Evolutionary conservation across 2,113 vertebrate genomes (phyloP).

Genomic region (Scytalopus superciliaris): DNA sequence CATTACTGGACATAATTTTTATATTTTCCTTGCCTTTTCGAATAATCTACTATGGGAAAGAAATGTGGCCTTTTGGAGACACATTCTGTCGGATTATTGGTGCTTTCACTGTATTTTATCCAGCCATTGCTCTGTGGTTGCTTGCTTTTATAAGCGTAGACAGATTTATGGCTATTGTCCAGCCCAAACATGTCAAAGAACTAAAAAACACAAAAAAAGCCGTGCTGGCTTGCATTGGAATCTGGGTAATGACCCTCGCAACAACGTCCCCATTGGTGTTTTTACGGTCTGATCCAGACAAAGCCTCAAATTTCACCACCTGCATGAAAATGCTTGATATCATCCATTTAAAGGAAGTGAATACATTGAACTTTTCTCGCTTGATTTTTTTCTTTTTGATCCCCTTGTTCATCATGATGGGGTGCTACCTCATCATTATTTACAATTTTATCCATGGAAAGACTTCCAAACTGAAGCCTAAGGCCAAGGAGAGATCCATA

Average conservation of each 20-base stretch:
- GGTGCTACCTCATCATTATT: conserved; percentile 88
- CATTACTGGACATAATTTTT: conserved; percentile 87
- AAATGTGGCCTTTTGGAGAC: conserved; percentile 89
- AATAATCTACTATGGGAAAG: conserved; percentile 83
- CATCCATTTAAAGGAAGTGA: conserved; percentile 81
- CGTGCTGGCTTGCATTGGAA: conserved; percentile 77
- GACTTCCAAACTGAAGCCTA: conserved; percentile 93
- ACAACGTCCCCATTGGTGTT: conserved; percentile 82
- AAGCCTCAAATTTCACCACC: conserved; percentile 79
- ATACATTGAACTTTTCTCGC: conserved; percentile 82
- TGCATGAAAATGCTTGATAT: conserved; percentile 91
- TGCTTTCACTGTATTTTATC: conserved; percentile 89
- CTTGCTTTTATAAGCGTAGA: conserved; percentile 92
- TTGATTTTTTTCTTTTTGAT: conserved; percentile 90
- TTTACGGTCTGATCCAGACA: conserved; percentile 81
- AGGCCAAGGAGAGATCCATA: conserved; percentile 94
- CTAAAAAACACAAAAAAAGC: conserved; percentile 90
- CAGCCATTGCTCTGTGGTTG: conserved; percentile 93
- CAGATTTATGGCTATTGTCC: conserved; percentile 94
- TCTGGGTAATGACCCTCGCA: conserved; percentile 90
- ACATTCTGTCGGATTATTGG: conserved; percentile 84
- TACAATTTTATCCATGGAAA: conserved; percentile 86
- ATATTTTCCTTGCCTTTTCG: conserved; percentile 88
- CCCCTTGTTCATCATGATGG: conserved; percentile 90
- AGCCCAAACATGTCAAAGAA: conserved; percentile 90